Conservation (phyloP, 2,888 invertebrate genomes). For the Polydrusus cervinus region DNA sequence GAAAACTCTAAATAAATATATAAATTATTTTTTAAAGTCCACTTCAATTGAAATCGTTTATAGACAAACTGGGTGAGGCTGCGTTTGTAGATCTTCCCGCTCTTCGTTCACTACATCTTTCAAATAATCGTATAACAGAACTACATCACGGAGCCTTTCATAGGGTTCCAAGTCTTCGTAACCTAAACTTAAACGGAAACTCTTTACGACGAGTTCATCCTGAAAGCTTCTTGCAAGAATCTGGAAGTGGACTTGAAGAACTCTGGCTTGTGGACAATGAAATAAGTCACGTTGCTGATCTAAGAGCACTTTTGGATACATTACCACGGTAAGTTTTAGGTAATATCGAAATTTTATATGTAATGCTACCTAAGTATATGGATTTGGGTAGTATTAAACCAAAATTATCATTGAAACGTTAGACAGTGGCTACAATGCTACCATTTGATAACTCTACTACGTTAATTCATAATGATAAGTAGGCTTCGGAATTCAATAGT, state of each 20-base stretch:
- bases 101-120: conserved; percentile 79
- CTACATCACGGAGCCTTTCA: conserved; percentile 88
- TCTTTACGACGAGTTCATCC: conserved; percentile 85
- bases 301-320: conserved; percentile 84
- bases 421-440: no score
- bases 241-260: conserved; percentile 84
- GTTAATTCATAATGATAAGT: no score
- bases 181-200: conserved; percentile 86
- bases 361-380: no score
- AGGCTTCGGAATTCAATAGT: no score
- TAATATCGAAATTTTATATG: no score
- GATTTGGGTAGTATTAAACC: no score
- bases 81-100: conserved; percentile 86
- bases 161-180: conserved; percentile 81
- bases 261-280: conserved; percentile 85
- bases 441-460: no score
- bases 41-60: conserved; percentile 62
- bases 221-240: conserved; percentile 85
- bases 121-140: conserved; percentile 83
- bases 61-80: conserved; percentile 82
- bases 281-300: conserved; percentile 82
- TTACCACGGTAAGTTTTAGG: conserved; percentile 74
- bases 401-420: no score
- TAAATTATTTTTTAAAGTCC: no score
- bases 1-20: no score